Evolutionary conservation across 30 jellyfish, hydroid and myxozoan species (phyloP).

Genomic region (Aurelia coerulea): DNA sequence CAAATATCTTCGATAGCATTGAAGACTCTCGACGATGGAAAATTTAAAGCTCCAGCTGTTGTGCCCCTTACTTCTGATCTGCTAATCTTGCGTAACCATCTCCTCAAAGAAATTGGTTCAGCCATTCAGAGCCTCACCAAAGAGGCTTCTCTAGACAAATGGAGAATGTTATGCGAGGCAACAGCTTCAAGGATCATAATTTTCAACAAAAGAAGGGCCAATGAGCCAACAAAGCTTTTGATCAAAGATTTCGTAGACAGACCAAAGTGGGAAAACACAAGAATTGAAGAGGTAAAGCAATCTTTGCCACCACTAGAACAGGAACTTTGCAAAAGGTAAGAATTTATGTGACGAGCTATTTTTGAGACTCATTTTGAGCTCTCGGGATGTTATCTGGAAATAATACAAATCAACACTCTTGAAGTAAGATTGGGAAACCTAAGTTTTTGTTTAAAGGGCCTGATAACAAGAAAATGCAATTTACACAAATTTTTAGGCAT

Average conservation of each 20-base stretch:
- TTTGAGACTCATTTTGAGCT: background rate
- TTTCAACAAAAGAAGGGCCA: slow-evolving; percentile 49
- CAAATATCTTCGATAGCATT: slow-evolving; percentile 21
- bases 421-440: too few species aligned
- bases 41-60: slow-evolving; percentile 12
- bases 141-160: slow-evolving; percentile 9
- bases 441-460: too few species aligned
- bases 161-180: slow-evolving; percentile 38
- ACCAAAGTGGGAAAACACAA: slow-evolving; percentile 5
- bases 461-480: too few species aligned
- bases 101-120: slow-evolving; percentile 2
- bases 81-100: slow-evolving; percentile 16
- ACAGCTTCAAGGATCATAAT: slow-evolving; percentile 23
- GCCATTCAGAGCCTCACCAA: slow-evolving; percentile 1
- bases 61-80: slow-evolving; percentile 52
- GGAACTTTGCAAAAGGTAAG: slow-evolving; percentile 44
- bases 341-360: background rate
- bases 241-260: slow-evolving; percentile 8
- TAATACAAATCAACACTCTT: background rate
- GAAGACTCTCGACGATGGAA: slow-evolving; percentile 36
- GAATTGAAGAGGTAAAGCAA: slow-evolving; percentile 24
- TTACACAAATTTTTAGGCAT: too few species aligned
- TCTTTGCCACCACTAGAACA: slow-evolving; percentile 32
- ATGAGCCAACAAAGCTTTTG: background rate
- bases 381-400: background rate